Base-by-base conservation (phyloP, 2,888 invertebrate genomes). In the Pseudeuparius sepicola region DNA sequence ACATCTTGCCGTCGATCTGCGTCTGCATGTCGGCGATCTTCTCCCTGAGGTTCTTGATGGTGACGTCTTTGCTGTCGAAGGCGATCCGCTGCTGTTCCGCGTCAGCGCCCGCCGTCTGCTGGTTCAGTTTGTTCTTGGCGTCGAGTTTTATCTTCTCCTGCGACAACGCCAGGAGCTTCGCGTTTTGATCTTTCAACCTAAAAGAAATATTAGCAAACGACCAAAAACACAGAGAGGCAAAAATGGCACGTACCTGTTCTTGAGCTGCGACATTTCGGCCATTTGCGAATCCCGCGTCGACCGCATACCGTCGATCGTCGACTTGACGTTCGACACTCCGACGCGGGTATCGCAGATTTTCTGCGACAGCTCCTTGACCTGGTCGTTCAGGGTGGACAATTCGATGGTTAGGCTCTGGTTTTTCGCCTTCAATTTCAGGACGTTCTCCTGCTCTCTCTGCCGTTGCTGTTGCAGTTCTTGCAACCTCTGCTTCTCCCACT, bases 231-330 rank as follows among this genome's bases (percentile, higher is more conserved):
- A n/a, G n/a, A n/a, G n/a, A n/a, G n/a, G n/a, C n/a, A n/a, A n/a
- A n/a, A n/a, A n/a, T n/a, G n/a, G n/a, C n/a, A n/a, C n/a, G n/a
- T n/a, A n/a, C n/a, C 76, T 74, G 6, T 78, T 76, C 57, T 88
- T 92, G 2, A 87, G 65, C 37, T 79, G 77, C 4, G 82, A 75
- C 81, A 87, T 84, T 48, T 89, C 89, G 3, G 78, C 70, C 71
- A 96, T 78, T 48, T 89, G 89, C 0, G 81, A 68, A 59, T 98
- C 97, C 3, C 97, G 72, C n/a, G 88, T 88, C 0, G 81, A 73
- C 56, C 84, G 69, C 96, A 96, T 96, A 1, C 86, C 85, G 58
- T 98, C 97, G 37, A 98, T 98, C n/a, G 88, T 86, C 1, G 86
- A 75, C 61, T 96, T 96, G 2, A 90, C 84, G 20, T 84, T 80